Percentiles rank a stretch among this genome's conserved stretches.
These are phyloP conservation scores for Eubasilissa splendida DNA, from an alignment of 2,888 invertebrate genomes.

Conservation along the genomic window DNA sequence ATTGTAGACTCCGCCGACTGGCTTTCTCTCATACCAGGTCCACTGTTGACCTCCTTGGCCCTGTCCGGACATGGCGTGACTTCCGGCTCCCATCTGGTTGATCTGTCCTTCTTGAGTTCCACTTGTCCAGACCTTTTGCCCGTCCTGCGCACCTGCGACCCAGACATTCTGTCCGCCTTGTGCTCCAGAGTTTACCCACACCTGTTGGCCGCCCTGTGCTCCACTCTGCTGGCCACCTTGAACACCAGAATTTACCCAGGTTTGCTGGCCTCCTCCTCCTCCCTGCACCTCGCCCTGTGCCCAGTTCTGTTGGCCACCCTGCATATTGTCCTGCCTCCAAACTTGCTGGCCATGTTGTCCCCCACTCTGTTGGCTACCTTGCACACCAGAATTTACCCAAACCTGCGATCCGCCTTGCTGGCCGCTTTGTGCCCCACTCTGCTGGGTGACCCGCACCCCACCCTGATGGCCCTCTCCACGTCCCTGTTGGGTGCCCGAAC, in stretches of 20 bases:
- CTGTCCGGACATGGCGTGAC: neutral
- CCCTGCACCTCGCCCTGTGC: neutral
- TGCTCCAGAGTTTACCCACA: neutral
- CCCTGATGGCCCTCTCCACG: constrained; percentile 57
- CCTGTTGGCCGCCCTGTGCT: neutral
- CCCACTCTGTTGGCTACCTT: neutral
- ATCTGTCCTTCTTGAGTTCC: constrained; percentile 13
- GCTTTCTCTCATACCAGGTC: constrained; percentile 33
- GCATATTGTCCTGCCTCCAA: constrained; percentile 8
- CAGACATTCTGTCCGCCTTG: neutral
- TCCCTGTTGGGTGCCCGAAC: constrained; percentile 57
- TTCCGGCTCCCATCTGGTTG: constrained; percentile 21
- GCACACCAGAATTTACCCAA: neutral
- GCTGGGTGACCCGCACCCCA: constrained; percentile 58
- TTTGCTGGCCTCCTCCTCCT: constrained; percentile 8
- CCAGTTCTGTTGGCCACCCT: neutral
- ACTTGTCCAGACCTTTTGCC: neutral
- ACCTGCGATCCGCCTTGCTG: constrained; percentile 4
- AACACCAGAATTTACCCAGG: neutral
- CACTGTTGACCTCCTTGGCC: constrained; percentile 30
- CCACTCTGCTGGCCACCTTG: constrained; percentile 13
- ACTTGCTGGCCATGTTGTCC: neutral
- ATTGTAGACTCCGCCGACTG: constrained; percentile 60
- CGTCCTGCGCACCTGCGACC: neutral
- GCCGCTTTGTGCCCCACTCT: constrained; percentile 12